Evolutionary conservation across 2,113 vertebrate species (phyloP).

Genomic region (Chaenogobius annularis): DNA sequence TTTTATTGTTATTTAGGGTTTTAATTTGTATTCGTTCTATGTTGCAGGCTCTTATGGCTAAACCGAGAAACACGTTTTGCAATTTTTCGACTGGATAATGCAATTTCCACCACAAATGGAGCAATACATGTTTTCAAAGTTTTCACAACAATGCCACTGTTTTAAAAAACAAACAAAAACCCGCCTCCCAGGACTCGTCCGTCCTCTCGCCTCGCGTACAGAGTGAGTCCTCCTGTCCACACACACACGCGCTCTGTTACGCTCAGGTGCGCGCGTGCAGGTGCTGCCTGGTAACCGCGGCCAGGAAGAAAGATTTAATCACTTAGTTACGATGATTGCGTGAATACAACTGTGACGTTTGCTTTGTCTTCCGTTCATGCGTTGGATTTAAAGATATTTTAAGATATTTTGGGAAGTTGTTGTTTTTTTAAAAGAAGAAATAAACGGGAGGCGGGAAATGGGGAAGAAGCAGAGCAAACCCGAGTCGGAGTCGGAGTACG

Average conservation of each 20-base stretch:
- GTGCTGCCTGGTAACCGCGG: conserved; percentile 42
- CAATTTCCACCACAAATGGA: too few species aligned
- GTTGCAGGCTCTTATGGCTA: too few species aligned
- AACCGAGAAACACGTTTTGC: too few species aligned
- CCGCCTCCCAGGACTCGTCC: not conserved
- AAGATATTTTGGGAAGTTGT: not conserved
- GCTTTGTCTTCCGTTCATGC: not conserved
- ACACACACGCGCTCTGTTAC: conserved; percentile 18
- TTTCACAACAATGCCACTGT: too few species aligned
- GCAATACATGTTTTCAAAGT: too few species aligned
- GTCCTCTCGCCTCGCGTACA: conserved; percentile 28
- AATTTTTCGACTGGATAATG: too few species aligned
- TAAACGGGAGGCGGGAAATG: conserved; percentile 44
- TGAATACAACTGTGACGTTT: not conserved
- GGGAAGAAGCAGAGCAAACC: conserved; percentile 52
- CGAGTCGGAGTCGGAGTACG: conserved; percentile 55
- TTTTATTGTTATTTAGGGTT: too few species aligned
- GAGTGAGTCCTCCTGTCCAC: conserved; percentile 6
- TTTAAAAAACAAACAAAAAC: too few species aligned
- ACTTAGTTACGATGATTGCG: not conserved
- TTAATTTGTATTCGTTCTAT: too few species aligned
- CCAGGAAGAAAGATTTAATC: conserved; percentile 50
- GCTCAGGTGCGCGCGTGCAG: conserved; percentile 47
- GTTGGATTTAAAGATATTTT: not conserved
- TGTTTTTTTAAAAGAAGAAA: not conserved